phyloP scores from a whole-genome alignment of 2,797 vertebrate species.

The Rousettus madagascariensis region DNA sequence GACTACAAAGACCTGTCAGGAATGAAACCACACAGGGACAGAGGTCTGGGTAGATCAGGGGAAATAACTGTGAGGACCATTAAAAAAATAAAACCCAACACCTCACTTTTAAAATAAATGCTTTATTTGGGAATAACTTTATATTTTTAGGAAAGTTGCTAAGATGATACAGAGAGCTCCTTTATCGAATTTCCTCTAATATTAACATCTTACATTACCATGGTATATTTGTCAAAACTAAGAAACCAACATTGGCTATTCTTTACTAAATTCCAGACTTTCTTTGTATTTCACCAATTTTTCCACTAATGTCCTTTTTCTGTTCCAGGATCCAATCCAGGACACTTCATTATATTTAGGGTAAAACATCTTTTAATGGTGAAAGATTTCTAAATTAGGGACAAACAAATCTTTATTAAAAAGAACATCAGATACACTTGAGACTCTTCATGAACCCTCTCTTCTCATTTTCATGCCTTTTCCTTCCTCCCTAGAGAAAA shows the following conservation, averaged over 20 bases:
- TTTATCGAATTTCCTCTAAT: not conserved
- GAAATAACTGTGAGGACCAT: not conserved
- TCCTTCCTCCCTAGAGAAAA: not conserved
- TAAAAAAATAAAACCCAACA: not conserved
- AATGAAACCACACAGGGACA: not conserved
- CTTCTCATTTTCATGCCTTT: not conserved
- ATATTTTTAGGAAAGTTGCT: slow-evolving; percentile 45
- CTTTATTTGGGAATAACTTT: slow-evolving; percentile 4
- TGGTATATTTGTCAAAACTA: not conserved
- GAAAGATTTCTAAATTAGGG: not conserved
- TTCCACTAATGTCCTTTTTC: slow-evolving; percentile 30
- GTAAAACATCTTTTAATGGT: not conserved
- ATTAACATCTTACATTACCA: not conserved
- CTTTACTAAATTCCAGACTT: slow-evolving; percentile 22
- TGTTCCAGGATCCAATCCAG: slow-evolving; percentile 11
- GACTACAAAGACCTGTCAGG: not conserved
- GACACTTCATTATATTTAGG: not conserved
- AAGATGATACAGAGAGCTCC: not conserved
- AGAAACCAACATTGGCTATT: not conserved
- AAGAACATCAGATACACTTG: not conserved
- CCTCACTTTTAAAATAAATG: not conserved
- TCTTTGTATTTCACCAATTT: slow-evolving; percentile 34
- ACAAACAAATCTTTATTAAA: slow-evolving; percentile 1
- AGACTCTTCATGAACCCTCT: not conserved
- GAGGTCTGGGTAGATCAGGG: not conserved